Percentiles rank a stretch among this genome's conserved stretches.
Conservation (phyloP, 1,140 invertebrate species). For the Tetranychus cinnabarinus region DNA sequence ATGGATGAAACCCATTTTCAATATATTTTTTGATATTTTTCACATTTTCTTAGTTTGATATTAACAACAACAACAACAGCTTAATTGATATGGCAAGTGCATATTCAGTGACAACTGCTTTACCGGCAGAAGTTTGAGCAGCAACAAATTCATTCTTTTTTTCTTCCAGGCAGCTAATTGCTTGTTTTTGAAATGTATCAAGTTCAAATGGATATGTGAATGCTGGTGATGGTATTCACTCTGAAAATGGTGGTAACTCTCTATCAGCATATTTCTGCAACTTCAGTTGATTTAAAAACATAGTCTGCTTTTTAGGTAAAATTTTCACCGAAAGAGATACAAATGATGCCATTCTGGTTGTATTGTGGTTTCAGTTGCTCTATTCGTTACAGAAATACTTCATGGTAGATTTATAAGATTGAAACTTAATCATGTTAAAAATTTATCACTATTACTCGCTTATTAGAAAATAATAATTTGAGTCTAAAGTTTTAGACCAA, state of each 20-base stretch:
- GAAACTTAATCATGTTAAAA: too few species aligned
- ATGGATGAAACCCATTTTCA: too few species aligned
- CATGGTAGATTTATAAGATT: too few species aligned
- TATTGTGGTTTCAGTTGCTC: too few species aligned
- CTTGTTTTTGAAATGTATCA: slow-evolving; percentile 89
- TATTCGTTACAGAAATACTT: too few species aligned
- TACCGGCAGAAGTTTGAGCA: slow-evolving; percentile 95
- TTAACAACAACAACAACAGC: too few species aligned
- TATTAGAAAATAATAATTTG: too few species aligned
- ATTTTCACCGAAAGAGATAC: neutral
- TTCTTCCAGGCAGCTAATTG: slow-evolving; percentile 77
- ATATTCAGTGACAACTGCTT: slow-evolving; percentile 97
- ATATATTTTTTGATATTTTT: too few species aligned
- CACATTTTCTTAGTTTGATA: too few species aligned
- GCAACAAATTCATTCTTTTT: slow-evolving; percentile 90
- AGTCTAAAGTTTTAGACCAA: too few species aligned
- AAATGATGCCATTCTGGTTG: neutral
- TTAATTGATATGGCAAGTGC: slow-evolving; percentile 56
- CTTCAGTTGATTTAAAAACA: neutral
- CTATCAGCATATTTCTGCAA: neutral
- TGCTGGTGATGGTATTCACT: slow-evolving; percentile 4
- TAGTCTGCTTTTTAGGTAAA: neutral
- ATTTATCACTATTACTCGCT: too few species aligned
- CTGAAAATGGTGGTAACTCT: neutral
- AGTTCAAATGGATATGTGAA: slow-evolving; percentile 44